A percentile compares a stretch with the other conserved stretches of the same genome.
Evolutionary conservation across 2,113 vertebrate species (phyloP).

Genomic region (Neofelis nebulosa): DNA sequence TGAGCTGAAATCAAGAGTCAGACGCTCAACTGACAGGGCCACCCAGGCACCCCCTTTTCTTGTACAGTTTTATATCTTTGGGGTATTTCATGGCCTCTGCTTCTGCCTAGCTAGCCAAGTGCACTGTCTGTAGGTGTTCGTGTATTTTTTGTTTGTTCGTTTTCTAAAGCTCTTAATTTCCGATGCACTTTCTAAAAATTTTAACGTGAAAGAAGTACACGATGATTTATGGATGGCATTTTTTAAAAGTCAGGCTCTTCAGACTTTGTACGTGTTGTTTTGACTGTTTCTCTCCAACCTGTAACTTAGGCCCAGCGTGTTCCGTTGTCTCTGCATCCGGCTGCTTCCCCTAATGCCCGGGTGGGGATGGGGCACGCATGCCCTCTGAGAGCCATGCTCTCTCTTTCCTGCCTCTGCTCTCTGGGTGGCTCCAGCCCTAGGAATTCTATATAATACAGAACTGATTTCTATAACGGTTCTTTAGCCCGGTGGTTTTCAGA

Average conservation of each 20-base stretch:
- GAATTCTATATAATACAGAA: background rate
- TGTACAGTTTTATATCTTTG: background rate
- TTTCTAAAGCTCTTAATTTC: background rate
- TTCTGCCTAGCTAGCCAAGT: background rate
- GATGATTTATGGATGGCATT: background rate
- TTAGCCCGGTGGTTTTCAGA: background rate
- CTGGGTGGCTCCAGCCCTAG: background rate
- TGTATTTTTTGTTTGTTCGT: background rate
- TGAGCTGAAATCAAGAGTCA: too few relatives aligned
- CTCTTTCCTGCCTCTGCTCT: background rate
- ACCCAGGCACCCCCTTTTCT: background rate
- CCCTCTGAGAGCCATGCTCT: background rate
- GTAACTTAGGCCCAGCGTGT: rapidly evolving
- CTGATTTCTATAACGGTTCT: background rate
- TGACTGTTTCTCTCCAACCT: background rate
- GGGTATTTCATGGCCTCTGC: background rate
- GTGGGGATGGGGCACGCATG: rapidly evolving
- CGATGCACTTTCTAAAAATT: background rate
- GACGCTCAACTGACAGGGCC: too few relatives aligned
- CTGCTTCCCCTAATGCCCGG: too few relatives aligned
- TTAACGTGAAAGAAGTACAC: background rate
- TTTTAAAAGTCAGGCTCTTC: background rate
- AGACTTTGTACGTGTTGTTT: background rate
- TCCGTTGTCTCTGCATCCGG: background rate
- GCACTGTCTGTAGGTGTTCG: background rate